A percentile compares a stretch with the other conserved stretches of the same genome.
These are phyloP conservation scores for Turnix velox DNA, from an alignment of 2,113 vertebrate genomes.

Conservation along the genomic window DNA sequence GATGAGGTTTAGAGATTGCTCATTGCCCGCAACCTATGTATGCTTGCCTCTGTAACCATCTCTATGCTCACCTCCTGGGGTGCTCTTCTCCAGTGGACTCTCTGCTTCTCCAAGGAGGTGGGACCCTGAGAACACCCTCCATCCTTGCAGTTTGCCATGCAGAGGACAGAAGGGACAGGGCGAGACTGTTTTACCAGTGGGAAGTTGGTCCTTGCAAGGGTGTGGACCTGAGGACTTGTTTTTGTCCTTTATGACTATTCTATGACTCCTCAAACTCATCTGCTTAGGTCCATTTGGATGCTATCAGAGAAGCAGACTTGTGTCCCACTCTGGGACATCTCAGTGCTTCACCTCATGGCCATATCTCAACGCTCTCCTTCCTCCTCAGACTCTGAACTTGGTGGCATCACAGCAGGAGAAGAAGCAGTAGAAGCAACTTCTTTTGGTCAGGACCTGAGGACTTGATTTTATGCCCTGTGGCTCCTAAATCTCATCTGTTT, in stretches of 20 bases:
- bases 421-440: no score
- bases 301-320: neutral
- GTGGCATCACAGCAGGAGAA: no score
- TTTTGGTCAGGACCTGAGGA: no score
- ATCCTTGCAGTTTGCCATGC: neutral
- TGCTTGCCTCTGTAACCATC: neutral
- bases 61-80: neutral
- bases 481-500: neutral
- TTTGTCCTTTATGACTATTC: neutral
- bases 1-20: neutral
- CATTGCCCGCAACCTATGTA: neutral
- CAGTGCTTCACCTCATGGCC: fast-evolving
- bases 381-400: no score
- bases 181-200: neutral
- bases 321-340: neutral
- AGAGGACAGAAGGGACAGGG: neutral
- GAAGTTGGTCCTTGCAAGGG: neutral
- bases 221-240: neutral
- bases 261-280: neutral
- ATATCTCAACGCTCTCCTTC: no score
- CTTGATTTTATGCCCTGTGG: no score
- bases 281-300: neutral
- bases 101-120: neutral
- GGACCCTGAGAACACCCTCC: neutral
- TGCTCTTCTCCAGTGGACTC: fast-evolving